These are phyloP conservation scores for Stictonetta naevosa DNA, from an alignment of 2,113 vertebrate species.

Conservation along the genomic window DNA sequence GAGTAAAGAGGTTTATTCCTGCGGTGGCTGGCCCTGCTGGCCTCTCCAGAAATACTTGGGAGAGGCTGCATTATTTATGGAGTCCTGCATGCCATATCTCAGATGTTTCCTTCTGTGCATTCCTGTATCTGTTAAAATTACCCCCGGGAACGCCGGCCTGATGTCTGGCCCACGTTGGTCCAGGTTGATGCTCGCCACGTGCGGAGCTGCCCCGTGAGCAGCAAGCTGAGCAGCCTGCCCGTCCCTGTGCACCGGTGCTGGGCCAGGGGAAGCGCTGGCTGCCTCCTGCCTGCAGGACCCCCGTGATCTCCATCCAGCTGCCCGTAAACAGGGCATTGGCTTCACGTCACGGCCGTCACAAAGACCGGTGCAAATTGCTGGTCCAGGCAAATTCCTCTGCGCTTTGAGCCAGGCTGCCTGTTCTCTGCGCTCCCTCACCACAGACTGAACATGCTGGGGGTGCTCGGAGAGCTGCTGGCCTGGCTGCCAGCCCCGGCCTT, in stretches of 20 bases:
- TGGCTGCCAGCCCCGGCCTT: background rate
- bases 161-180: background rate
- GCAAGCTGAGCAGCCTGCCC: background rate
- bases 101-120: background rate
- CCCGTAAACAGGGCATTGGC: background rate
- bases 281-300: background rate
- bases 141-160: background rate
- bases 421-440: background rate
- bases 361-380: background rate
- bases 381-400: background rate
- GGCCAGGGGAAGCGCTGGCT: background rate
- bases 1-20: background rate
- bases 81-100: background rate
- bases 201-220: background rate
- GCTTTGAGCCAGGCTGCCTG: background rate
- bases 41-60: background rate
- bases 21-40: background rate
- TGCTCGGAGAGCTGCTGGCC: background rate
- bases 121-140: background rate
- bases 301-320: background rate
- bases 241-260: background rate
- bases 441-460: background rate
- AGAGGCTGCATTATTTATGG: conserved; percentile 27
- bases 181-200: no score
- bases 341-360: background rate